Conservation (phyloP, 2,888 invertebrate genomes). For the Ormyrus labotus region DNA sequence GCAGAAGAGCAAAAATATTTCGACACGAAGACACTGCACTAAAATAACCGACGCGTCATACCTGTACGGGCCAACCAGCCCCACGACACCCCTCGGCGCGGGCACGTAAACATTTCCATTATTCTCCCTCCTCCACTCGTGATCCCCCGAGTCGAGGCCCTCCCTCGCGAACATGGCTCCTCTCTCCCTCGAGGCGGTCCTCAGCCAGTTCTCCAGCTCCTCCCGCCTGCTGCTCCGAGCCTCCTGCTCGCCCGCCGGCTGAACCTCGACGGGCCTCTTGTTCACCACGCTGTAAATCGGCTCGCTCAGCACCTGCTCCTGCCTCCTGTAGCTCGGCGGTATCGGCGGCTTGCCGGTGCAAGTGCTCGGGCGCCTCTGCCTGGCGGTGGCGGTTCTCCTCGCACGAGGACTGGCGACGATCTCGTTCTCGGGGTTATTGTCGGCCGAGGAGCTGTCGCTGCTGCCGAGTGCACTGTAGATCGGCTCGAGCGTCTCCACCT, state of each 20-base stretch:
- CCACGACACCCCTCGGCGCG: slow-evolving; percentile 68
- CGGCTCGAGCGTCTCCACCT: slow-evolving; percentile 68
- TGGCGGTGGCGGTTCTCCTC: slow-evolving; percentile 10
- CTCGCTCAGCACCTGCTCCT: neutral
- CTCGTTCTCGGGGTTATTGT: slow-evolving; percentile 38
- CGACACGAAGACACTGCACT: no score
- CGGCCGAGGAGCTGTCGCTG: neutral
- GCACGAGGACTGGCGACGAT: neutral
- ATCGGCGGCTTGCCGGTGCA: slow-evolving; percentile 17
- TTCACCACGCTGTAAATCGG: slow-evolving; percentile 57
- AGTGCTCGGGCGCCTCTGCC: slow-evolving; percentile 6
- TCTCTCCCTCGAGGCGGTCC: slow-evolving; percentile 57
- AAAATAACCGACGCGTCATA: slow-evolving; percentile 52
- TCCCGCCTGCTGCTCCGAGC: slow-evolving; percentile 52
- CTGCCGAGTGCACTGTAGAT: slow-evolving; percentile 67
- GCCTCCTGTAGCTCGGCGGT: neutral
- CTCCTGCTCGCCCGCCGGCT: neutral
- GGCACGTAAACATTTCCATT: slow-evolving; percentile 40
- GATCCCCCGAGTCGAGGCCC: neutral
- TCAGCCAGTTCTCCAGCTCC: slow-evolving; percentile 67
- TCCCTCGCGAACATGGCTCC: slow-evolving; percentile 40
- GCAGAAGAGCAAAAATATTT: no score
- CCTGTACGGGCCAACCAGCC: slow-evolving; percentile 70
- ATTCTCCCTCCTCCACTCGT: slow-evolving; percentile 6
- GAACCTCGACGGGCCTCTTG: neutral